Evolutionary conservation across 1,140 invertebrate species (phyloP).

Genomic region (Drosophila mayri): DNA sequence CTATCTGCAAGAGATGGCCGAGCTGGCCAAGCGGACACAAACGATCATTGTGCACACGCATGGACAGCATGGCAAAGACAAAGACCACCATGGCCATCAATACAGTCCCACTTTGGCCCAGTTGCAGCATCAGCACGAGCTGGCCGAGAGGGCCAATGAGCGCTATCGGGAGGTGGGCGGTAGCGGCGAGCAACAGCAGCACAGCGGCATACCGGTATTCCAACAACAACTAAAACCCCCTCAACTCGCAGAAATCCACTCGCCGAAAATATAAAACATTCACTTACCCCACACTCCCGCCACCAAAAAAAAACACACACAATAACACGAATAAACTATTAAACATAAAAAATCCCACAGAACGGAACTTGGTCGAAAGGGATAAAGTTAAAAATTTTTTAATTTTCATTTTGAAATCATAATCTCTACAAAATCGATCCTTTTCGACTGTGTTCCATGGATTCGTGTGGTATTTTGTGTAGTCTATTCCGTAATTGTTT

Average conservation of each 20-base stretch:
- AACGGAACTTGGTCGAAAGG: constrained; percentile 12
- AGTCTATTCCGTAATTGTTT: constrained; percentile 41
- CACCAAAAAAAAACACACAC: constrained; percentile 18
- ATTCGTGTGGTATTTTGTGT: constrained; percentile 30
- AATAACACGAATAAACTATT: constrained; percentile 36
- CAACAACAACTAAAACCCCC: constrained; percentile 51
- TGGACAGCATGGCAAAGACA: constrained; percentile 71
- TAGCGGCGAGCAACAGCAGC: constrained; percentile 50
- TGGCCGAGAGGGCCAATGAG: constrained; percentile 59
- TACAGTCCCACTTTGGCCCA: constrained; percentile 76
- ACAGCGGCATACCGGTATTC: constrained; percentile 82
- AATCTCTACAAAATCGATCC: background rate
- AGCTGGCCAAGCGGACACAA: constrained; percentile 75
- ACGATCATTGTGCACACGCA: constrained; percentile 78
- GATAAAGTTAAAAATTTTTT: background rate
- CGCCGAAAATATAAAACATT: constrained; percentile 34
- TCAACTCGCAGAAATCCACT: constrained; percentile 31
- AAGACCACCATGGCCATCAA: constrained; percentile 76
- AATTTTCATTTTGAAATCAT: too few relatives aligned
- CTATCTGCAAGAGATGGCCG: constrained; percentile 83
- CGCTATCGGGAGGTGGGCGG: constrained; percentile 68
- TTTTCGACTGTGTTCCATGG: constrained; percentile 11
- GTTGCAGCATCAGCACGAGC: constrained; percentile 60
- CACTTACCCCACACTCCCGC: constrained; percentile 40
- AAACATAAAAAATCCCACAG: constrained; percentile 12